A percentile compares a stretch with the other conserved stretches of the same genome.
Conservation (phyloP, 2,113 vertebrate species). For the Xyliphius kryptos region DNA sequence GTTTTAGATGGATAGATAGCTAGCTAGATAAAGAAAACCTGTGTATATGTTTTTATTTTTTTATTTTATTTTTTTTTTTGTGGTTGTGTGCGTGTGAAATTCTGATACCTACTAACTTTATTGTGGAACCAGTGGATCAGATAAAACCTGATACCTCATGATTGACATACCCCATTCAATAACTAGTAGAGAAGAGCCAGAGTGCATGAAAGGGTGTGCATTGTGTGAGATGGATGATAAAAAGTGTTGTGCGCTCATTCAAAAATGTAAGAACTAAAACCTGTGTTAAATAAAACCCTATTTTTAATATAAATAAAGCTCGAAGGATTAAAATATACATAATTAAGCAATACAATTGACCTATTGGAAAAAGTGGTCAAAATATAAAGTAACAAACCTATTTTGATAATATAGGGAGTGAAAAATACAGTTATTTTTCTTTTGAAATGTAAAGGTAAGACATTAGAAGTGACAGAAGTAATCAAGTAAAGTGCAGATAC, state of each 20-base stretch:
- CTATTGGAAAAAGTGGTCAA: too few relatives aligned
- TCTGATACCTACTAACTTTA: constrained; percentile 7
- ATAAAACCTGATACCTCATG: constrained; percentile 14
- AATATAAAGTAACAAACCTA: too few relatives aligned
- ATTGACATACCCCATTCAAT: constrained; percentile 6
- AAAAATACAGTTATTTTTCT: too few relatives aligned
- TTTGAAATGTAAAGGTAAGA: too few relatives aligned
- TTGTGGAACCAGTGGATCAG: constrained; percentile 6
- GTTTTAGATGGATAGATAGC: neutral
- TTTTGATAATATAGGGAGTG: too few relatives aligned
- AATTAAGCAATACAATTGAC: too few relatives aligned
- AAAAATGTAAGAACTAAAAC: neutral
- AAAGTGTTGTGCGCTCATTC: constrained; percentile 11
- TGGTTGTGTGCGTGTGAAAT: neutral
- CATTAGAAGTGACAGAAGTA: too few relatives aligned
- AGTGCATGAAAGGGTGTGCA: constrained; percentile 3
- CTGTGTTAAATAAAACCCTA: neutral
- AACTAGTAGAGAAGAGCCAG: neutral
- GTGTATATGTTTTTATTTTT: too few relatives aligned
- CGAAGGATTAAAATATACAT: too few relatives aligned
- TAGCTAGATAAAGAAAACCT: neutral
- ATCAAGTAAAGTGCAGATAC: too few relatives aligned
- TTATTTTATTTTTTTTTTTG: too few relatives aligned
- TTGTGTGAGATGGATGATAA: neutral
- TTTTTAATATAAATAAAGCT: too few relatives aligned